phyloP scores from a whole-genome alignment of 2,797 vertebrate genomes.

The Chaetophractus vellerosus region DNA sequence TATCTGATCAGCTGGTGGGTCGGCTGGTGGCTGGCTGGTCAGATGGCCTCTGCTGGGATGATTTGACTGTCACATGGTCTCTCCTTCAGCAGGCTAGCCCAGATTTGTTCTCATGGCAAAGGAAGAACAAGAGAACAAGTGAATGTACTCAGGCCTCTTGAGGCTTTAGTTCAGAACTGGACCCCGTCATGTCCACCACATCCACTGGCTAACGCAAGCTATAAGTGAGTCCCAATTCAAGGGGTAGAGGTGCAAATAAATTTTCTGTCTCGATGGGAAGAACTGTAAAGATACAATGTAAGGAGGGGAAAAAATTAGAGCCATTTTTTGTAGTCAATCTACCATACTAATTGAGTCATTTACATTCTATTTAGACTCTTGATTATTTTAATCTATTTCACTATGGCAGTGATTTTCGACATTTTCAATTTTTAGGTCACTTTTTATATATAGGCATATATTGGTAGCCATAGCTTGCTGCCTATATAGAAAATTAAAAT shows the following conservation, averaged over 20 bases:
- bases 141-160: neutral
- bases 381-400: neutral
- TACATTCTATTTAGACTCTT: slow-evolving; percentile 27
- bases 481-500: slow-evolving; percentile 8
- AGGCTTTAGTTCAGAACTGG: neutral
- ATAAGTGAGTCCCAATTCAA: neutral
- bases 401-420: slow-evolving; percentile 5
- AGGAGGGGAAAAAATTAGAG: neutral
- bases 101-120: neutral
- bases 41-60: neutral
- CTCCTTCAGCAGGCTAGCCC: neutral
- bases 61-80: neutral
- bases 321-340: neutral
- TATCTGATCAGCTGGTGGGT: neutral
- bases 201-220: neutral
- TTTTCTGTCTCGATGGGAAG: neutral
- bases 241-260: neutral
- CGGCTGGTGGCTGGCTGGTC: neutral
- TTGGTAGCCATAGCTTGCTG: neutral
- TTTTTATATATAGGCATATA: neutral
- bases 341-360: neutral
- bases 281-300: neutral
- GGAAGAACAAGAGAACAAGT: neutral
- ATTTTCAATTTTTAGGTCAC: slow-evolving; percentile 43
- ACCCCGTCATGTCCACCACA: neutral